Evolutionary conservation across 2,888 invertebrate genomes (phyloP).

Genomic region (Hoplodrina ambigua): DNA sequence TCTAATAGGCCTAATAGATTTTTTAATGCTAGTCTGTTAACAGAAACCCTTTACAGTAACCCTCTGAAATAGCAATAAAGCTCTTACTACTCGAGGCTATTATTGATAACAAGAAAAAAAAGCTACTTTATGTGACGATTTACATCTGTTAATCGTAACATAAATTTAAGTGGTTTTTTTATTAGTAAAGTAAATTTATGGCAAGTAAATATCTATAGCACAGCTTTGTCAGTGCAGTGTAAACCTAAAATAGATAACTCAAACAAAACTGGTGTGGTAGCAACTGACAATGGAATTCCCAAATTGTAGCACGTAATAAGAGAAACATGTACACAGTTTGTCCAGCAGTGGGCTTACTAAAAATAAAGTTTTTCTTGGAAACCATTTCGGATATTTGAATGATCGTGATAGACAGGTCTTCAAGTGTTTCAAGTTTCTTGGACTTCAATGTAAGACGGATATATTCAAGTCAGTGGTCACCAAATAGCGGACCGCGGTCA

Average conservation of each 20-base stretch:
- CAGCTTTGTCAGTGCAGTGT: conserved; percentile 24
- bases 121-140: too few relatives aligned
- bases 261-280: conserved; percentile 62
- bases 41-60: too few relatives aligned
- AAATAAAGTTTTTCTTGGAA: conserved; percentile 30
- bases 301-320: conserved; percentile 66
- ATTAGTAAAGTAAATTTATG: too few relatives aligned
- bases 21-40: too few relatives aligned
- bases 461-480: too few relatives aligned
- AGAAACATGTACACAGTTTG: conserved; percentile 40
- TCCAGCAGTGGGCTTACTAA: conserved; percentile 32
- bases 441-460: neutral
- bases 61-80: too few relatives aligned
- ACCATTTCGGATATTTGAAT: conserved; percentile 5
- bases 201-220: neutral
- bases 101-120: too few relatives aligned
- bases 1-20: too few relatives aligned
- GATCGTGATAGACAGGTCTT: neutral
- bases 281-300: conserved; percentile 70
- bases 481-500: too few relatives aligned
- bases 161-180: too few relatives aligned
- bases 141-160: too few relatives aligned
- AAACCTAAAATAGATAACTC: conserved; percentile 65
- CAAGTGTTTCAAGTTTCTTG: neutral
- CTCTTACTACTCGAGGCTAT: too few relatives aligned